Base-by-base conservation (phyloP, 2,888 invertebrate genomes). In the Crioceris asparagi region DNA sequence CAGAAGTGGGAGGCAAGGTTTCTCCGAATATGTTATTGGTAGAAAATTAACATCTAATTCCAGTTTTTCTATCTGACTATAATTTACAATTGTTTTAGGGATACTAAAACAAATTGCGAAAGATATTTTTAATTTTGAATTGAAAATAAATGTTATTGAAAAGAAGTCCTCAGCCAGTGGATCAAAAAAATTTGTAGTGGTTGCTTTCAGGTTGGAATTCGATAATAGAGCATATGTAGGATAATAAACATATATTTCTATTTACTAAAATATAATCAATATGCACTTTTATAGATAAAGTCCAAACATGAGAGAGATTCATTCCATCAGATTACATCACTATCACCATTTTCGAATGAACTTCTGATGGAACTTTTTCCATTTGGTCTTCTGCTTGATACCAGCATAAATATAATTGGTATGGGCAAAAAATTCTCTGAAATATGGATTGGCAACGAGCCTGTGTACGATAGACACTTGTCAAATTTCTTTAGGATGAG, bases 81-180 rank as follows among this genome's bases (percentile, higher is more conserved):
- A n/a, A n/a, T n/a, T n/a, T n/a, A n/a, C 6, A 10, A 14, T 36
- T 11, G 39, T 50, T 50, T 4, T 61, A 75, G 86, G 91, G 16
- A 90, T 90, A 61, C 67, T 93, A 50, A 77, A 80, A 43, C 86
- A 91, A 64, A 84, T 90, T 55, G 91, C 90, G 0, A 72, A 77
- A 47, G 80, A 83, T 47, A 80, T 91, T 53, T 93, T 84, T 63
- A 73, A 81, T 39, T 70, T 80, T 32, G 65, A 70, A 35, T 65
- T 84, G 23, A 76, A 79, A 45, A 80, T 86, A 7, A 72, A 75
- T 18, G 74, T 86, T 1, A 61, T 86, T 32, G 82, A 82, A 48
- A 79, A 79, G 52, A 71, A 69, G 39, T 65, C 54, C 41, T 64
- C 58, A 26, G 60, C 63, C 5, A 64, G 64, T 17, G 67, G 63